Base-by-base conservation (phyloP, 2,888 invertebrate species). In the Tenthredo mesomela region DNA sequence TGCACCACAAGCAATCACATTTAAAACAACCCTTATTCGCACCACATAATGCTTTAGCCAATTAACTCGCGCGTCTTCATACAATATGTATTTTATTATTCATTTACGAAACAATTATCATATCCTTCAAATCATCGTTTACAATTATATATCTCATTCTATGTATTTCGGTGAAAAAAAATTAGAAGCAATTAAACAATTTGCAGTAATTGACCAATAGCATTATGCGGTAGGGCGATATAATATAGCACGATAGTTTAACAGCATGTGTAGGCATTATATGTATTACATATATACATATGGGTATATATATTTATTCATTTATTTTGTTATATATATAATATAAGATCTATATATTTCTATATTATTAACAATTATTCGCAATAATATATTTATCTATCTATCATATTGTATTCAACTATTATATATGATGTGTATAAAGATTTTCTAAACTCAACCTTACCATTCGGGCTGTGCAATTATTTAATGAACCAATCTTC, bases 1-100 rank as follows among this genome's bases (percentile, higher is more conserved):
- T 85, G 89, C 88, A 89, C 89, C 87, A 86, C 80, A 89, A 91
- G 87, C 89, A 87, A 91, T 90, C 89, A 90, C 90, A 90, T 89
- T 90, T 85, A 89, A 73, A 84, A 29, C 15, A 86, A 86, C 84
- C 86, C 85, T 84, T 86, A 78, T 54, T 85, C 82, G 65, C 21
- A 71, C 37, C 77, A 33, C 33, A 50, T 54, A 50, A 50, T 29
- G 47, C 54, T 77, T 9, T 4, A 78, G 25, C 5, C 54, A 61
- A 37, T 58, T 21, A 3, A 47, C 54, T 25, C 1, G 1, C 18
- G 5, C 47, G 21, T 18, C 54, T 25, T 21, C 25, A 47, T 47
- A 12, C 47, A 3, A 47, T 15, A 15, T 15, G 4, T 47, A 47
- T 47, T 15, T 47, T 3, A 12, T 47, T 47, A 47, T 47, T 15